A percentile compares a stretch with the other conserved stretches of the same genome.
phyloP scores from a whole-genome alignment of 2,888 invertebrate genomes.

The Eulithis testata region DNA sequence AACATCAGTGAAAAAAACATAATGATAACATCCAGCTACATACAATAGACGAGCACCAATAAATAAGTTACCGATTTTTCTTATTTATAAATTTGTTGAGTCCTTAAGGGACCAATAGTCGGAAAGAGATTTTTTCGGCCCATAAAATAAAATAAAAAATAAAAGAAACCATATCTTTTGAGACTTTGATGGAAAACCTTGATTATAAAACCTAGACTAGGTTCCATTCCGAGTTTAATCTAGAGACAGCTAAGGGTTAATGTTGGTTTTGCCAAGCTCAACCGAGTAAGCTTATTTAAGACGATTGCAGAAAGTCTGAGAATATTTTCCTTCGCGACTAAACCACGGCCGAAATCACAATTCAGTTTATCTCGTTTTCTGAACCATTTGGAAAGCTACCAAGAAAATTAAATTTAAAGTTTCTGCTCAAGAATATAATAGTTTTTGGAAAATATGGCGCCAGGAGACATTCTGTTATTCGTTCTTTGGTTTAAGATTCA shows the following conservation, averaged over 20 bases:
- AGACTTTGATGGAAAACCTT: background rate
- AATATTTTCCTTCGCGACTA: constrained; percentile 14
- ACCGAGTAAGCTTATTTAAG: constrained; percentile 18
- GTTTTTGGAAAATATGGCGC: background rate
- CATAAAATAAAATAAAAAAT: too few species aligned
- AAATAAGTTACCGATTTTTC: too few species aligned
- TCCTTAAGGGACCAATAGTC: too few species aligned
- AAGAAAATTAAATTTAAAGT: constrained; percentile 32
- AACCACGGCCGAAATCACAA: constrained; percentile 24
- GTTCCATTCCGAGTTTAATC: constrained; percentile 18
- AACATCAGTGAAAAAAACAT: too few species aligned
- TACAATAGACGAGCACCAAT: too few species aligned
- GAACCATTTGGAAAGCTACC: constrained; percentile 29
- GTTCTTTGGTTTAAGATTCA: background rate
- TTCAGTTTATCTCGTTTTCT: constrained; percentile 26
- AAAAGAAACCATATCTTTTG: background rate
- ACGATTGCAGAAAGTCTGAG: constrained; percentile 10
- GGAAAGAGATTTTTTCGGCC: too few species aligned
- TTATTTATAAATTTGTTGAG: too few species aligned
- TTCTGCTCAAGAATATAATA: constrained; percentile 16
- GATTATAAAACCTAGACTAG: background rate
- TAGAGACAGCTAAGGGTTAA: constrained; percentile 17
- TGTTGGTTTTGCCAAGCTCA: constrained; percentile 16
- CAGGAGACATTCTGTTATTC: background rate
- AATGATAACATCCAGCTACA: too few species aligned